phyloP scores from a whole-genome alignment of 2,888 invertebrate genomes.

The Hydraecia micacea region DNA sequence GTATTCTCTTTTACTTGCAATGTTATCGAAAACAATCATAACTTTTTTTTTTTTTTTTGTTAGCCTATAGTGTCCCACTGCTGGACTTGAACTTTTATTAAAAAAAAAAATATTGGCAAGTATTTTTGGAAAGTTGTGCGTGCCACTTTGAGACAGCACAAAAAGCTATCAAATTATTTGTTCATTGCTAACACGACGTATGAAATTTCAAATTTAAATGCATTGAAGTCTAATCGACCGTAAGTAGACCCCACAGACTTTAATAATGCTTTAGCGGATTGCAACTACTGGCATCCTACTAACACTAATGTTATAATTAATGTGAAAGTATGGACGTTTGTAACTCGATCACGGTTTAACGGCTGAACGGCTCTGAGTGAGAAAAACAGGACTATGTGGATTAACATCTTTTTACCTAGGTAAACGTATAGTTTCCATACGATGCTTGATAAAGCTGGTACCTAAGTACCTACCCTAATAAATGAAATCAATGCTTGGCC shows the following conservation, averaged over 20 bases:
- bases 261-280: not conserved
- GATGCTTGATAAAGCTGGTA: not conserved
- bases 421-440: not conserved
- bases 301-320: not conserved
- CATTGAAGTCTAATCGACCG: not conserved
- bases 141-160: slow-evolving; percentile 27
- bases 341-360: slow-evolving; percentile 8
- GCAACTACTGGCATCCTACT: not conserved
- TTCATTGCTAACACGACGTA: slow-evolving; percentile 20
- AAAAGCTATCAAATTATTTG: slow-evolving; percentile 42
- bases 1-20: not conserved
- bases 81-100: too few species aligned
- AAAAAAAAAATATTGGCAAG: slow-evolving; percentile 7
- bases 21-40: slow-evolving; percentile 4
- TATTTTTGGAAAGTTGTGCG: slow-evolving; percentile 46
- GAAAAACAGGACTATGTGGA: not conserved
- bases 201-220: slow-evolving; percentile 33
- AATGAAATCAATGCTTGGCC: not conserved
- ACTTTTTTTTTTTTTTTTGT: too few species aligned
- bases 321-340: slow-evolving; percentile 20
- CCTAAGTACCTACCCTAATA: too few species aligned
- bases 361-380: slow-evolving; percentile 7
- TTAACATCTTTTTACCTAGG: not conserved
- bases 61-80: too few species aligned
- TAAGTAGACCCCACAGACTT: not conserved